Conservation (phyloP, 2,113 vertebrate species). For the Barbus barbus region DNA sequence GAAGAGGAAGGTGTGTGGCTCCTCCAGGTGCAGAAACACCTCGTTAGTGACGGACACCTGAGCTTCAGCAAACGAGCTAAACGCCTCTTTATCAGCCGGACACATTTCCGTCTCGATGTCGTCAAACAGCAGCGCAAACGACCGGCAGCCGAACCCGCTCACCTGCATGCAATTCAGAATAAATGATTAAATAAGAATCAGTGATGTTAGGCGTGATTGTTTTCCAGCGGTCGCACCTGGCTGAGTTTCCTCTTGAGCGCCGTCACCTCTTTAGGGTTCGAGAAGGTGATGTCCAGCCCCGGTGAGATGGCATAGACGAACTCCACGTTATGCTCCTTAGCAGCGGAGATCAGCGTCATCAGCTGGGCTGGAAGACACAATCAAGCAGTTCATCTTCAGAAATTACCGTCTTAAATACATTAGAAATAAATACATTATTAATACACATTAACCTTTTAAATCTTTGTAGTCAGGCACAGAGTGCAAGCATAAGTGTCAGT, state of each 20-base stretch:
- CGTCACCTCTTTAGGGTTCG: conserved; percentile 89
- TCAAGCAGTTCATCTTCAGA: conserved; percentile 25
- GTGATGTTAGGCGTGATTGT: no score
- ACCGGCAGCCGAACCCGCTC: conserved; percentile 89
- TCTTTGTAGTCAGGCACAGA: no score
- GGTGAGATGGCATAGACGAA: conserved; percentile 98
- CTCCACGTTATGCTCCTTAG: conserved; percentile 85
- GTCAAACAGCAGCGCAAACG: conserved; percentile 95
- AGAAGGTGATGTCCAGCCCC: conserved; percentile 97
- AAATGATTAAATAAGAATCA: no score
- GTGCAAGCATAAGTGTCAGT: no score
- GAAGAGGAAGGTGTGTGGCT: conserved; percentile 93
- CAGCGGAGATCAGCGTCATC: conserved; percentile 87
- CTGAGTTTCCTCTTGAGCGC: conserved; percentile 92
- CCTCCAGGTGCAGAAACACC: conserved; percentile 88
- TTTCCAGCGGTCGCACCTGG: conserved; percentile 72
- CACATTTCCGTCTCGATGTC: conserved; percentile 98
- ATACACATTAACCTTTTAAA: no score
- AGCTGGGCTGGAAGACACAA: conserved; percentile 83
- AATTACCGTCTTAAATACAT: not conserved
- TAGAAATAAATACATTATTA: no score
- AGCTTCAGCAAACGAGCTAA: conserved; percentile 94
- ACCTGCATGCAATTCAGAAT: conserved; percentile 72
- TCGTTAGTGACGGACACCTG: conserved; percentile 93
- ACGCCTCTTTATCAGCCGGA: conserved; percentile 90